Percentiles rank a stretch among this genome's conserved stretches.
phyloP scores from a whole-genome alignment of 2,113 vertebrate species.

The Poecilia latipinna region DNA sequence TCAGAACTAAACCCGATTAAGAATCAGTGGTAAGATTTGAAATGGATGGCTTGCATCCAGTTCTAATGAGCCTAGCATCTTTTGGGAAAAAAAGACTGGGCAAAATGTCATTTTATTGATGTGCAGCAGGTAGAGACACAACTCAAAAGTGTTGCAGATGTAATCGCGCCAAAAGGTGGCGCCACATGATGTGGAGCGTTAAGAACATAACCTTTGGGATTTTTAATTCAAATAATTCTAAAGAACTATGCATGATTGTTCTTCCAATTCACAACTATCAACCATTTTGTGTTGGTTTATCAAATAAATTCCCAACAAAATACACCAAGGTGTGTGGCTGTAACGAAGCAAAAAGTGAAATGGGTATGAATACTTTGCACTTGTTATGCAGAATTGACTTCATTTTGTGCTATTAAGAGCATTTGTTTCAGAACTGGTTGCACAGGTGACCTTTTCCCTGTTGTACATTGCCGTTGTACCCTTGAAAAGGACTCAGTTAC shows the following conservation, averaged over 20 bases:
- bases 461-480: conserved; percentile 39
- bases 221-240: neutral
- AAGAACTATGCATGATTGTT: neutral
- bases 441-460: conserved; percentile 56
- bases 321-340: neutral
- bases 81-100: neutral
- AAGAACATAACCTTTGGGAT: too few species aligned
- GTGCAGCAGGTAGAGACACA: neutral
- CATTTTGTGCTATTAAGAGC: conserved; percentile 22
- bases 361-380: too few species aligned
- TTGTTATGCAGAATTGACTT: neutral
- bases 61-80: neutral
- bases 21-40: neutral
- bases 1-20: neutral
- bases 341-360: neutral
- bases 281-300: neutral
- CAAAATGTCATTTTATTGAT: neutral
- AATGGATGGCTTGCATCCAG: neutral
- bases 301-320: too few species aligned
- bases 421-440: conserved; percentile 30
- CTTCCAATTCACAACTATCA: neutral
- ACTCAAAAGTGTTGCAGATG: neutral
- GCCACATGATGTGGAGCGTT: neutral
- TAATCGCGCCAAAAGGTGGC: neutral
- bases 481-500: conserved; percentile 66